These are phyloP conservation scores for Euthynnus affinis DNA, from an alignment of 2,797 vertebrate genomes.

Conservation along the genomic window DNA sequence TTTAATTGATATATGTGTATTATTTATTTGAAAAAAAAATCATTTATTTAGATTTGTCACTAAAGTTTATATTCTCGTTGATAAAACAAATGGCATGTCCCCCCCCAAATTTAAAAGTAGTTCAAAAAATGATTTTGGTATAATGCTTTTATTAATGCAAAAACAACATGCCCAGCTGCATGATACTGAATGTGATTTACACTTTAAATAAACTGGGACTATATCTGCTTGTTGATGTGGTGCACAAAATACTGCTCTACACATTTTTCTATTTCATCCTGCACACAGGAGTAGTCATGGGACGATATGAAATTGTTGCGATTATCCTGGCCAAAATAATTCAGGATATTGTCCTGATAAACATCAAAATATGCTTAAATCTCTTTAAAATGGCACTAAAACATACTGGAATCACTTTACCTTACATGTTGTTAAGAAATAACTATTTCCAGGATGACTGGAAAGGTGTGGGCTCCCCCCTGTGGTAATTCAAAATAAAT, in stretches of 20 bases:
- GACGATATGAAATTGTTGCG: no score
- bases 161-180: slow-evolving; percentile 39
- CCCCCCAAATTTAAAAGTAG: slow-evolving; percentile 3
- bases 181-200: slow-evolving; percentile 63
- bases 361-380: no score
- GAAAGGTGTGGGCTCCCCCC: no score
- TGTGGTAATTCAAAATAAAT: no score
- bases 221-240: slow-evolving; percentile 38
- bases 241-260: slow-evolving; percentile 29
- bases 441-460: no score
- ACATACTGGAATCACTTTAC: no score
- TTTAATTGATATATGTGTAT: slow-evolving; percentile 55
- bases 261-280: slow-evolving; percentile 18
- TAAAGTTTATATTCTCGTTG: slow-evolving; percentile 8
- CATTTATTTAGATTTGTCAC: slow-evolving; percentile 11
- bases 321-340: no score
- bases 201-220: slow-evolving; percentile 36
- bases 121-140: slow-evolving; percentile 7
- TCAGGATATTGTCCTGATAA: no score
- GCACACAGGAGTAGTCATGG: not conserved
- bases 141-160: slow-evolving; percentile 23
- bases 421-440: no score
- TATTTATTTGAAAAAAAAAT: slow-evolving; percentile 64
- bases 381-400: no score
- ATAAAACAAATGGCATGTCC: slow-evolving; percentile 13